Base-by-base conservation (phyloP, 2,888 invertebrate genomes). In the Dynastes maya region DNA sequence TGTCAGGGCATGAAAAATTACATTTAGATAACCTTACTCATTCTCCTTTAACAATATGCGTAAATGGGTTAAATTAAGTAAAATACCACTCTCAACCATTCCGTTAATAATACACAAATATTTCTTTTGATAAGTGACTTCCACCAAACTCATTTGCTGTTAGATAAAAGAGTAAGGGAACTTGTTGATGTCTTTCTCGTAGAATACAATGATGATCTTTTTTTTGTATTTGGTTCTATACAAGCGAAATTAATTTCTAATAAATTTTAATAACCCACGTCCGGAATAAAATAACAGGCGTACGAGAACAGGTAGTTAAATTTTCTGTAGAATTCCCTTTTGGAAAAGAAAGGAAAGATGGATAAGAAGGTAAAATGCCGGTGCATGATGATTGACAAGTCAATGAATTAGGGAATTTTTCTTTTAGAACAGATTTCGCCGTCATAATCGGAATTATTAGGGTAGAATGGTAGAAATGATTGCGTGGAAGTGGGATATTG, bases 381-480 rank as follows among this genome's bases (percentile, higher is more conserved):
- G 11, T 40, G n/a, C 70, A 79, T 83, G 83, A 79, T 83, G 83
- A 83, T 83, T 83, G 83, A 82, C 82, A 80, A 76, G 76, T 82
- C 77, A 83, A 82, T 81, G 75, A 80, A 80, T 78, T 82, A 76
- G 71, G 78, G 79, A 68, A 71, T 79, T 40, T 65, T 79, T 45
- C 63, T 78, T 68, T 49, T 51, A 77, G 70, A 68, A 55, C 22
- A 61, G 40, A 58, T 79, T 79, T 79, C 53, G n/a, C 32, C 58
- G 53, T 70, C 70, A 76, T 61, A 79, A 76, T 76, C 32, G 78
- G 63, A 74, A 78, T 78, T 72, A 72, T 76, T 64, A 72, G 65
- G 49, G 45, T 32, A 51, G 55, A 63, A 40, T 49, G 71, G 49
- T 71, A 49, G 64, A 58, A 40, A 58, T 58, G 53, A 13, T 53